Evolutionary conservation across 2,113 vertebrate species (phyloP).

Genomic region (Rhabdomys dilectus): DNA sequence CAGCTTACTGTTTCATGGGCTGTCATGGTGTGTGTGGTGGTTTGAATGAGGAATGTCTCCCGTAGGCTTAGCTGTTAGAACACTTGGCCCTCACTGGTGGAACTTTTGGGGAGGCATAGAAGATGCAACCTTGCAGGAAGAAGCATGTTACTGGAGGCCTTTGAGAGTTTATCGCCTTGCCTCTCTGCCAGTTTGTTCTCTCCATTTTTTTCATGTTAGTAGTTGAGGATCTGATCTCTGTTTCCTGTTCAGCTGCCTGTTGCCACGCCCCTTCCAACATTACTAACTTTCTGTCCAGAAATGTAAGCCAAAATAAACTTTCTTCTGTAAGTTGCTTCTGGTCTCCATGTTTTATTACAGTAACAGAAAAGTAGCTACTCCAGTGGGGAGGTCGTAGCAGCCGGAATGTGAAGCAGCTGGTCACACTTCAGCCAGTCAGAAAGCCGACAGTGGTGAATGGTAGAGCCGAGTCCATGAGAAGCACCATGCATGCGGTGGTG

Average conservation of each 20-base stretch:
- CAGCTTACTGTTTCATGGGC: not conserved
- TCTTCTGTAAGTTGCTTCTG: not conserved
- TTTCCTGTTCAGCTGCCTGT: not conserved
- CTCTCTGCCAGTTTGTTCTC: not conserved
- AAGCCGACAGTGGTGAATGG: not conserved
- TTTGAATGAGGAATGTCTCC: not conserved
- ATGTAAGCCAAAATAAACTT: not conserved
- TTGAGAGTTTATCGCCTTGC: not conserved
- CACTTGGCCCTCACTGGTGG: no score
- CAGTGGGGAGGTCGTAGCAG: no score
- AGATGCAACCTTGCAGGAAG: not conserved
- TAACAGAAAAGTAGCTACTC: not conserved
- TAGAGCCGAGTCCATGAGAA: no score
- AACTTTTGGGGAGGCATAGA: not conserved
- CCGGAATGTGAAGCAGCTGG: not conserved
- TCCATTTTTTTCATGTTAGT: not conserved
- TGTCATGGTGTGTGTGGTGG: not conserved
- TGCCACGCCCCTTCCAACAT: not conserved
- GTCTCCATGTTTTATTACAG: not conserved
- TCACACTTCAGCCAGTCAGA: not conserved
- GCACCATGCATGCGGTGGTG: not conserved
- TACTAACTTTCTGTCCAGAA: not conserved
- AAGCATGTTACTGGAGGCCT: not conserved
- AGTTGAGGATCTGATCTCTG: not conserved
- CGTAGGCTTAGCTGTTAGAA: not conserved